Evolutionary conservation across 2,797 vertebrate genomes (phyloP), one percentile per base, ranked within the genome.

Genomic region (Artibeus lituratus): DNA sequence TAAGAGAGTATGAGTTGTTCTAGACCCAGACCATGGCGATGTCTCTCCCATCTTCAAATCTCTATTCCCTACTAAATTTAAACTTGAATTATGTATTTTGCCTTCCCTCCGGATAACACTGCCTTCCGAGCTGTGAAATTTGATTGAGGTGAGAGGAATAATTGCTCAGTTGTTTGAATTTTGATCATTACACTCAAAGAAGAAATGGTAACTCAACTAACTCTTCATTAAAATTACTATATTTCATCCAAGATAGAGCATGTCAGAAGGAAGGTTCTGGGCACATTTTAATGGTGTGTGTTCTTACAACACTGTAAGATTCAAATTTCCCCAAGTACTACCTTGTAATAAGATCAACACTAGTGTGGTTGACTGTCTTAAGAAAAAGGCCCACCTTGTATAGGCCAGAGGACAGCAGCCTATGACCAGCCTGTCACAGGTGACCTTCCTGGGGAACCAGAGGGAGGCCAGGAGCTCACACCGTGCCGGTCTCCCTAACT

Each of bases 101-200:
- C 90, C 80, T 82, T 91, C 69, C 83, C 37, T 89, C 69, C 78
- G 80, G 84, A 93, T 94, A 94, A 80, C 80, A 90, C n/a, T 91
- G 90, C 87, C 65, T 35, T 89, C 59, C 22, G 55, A 57, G 81
- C 55, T 73, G 77, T 55, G 77, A 96, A 96, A 94, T 92, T 87
- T 94, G 85, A 95, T 93, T n/a, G 87, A 92, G 76, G 57, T 92
- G 65, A 96, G 81, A 94, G 59, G 87, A 91, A 95, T 92, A 89
- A 92, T 77, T 87, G 81, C 80, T 96, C 81, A 90, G 69, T 96
- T 96, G 81, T 83, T 87, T 92, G 77, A 96, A 95, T 85, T 94
- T 96, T 65, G 57, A 74, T 59, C 91, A 84, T 76, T 76, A 94
- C 65, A 84, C 39, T 93, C 76, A 90, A 94, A 91, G 77, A 65